Conservation (phyloP, 2,888 invertebrate genomes). For the Scaptomyza caliginosa region DNA sequence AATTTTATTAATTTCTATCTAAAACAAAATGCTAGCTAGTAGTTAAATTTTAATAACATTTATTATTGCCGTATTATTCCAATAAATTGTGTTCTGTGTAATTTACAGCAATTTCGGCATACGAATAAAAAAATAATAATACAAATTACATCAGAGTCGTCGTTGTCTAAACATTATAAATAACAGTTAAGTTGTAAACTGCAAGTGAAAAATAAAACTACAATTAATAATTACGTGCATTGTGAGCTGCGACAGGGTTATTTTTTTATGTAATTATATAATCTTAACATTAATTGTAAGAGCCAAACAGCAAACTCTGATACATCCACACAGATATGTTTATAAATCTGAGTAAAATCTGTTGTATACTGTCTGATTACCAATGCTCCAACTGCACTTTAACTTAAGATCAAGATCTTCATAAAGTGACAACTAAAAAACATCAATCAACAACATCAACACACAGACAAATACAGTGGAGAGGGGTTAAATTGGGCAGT, state of each 20-base stretch:
- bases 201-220: slow-evolving; percentile 13
- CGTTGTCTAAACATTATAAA: slow-evolving; percentile 23
- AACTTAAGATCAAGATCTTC: slow-evolving; percentile 14
- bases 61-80: slow-evolving; percentile 54
- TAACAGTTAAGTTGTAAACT: slow-evolving; percentile 41
- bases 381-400: slow-evolving; percentile 17
- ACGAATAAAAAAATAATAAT: slow-evolving; percentile 43
- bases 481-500: slow-evolving; percentile 53
- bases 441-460: slow-evolving; percentile 7
- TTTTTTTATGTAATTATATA: slow-evolving; percentile 71
- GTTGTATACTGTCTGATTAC: slow-evolving; percentile 35
- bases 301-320: slow-evolving; percentile 31
- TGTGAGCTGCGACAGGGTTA: slow-evolving; percentile 42
- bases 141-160: slow-evolving; percentile 38
- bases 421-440: slow-evolving; percentile 16
- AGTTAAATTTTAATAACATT: slow-evolving; percentile 48
- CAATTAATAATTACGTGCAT: slow-evolving; percentile 13
- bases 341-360: slow-evolving; percentile 37
- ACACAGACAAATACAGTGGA: slow-evolving; percentile 26
- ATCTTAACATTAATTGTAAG: slow-evolving; percentile 59
- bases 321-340: slow-evolving; percentile 32
- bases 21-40: slow-evolving; percentile 59
- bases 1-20: slow-evolving; percentile 38
- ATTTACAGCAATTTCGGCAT: slow-evolving; percentile 45
- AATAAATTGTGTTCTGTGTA: slow-evolving; percentile 61